phyloP scores from a whole-genome alignment of 2,888 invertebrate genomes.

The Protula sp. region DNA sequence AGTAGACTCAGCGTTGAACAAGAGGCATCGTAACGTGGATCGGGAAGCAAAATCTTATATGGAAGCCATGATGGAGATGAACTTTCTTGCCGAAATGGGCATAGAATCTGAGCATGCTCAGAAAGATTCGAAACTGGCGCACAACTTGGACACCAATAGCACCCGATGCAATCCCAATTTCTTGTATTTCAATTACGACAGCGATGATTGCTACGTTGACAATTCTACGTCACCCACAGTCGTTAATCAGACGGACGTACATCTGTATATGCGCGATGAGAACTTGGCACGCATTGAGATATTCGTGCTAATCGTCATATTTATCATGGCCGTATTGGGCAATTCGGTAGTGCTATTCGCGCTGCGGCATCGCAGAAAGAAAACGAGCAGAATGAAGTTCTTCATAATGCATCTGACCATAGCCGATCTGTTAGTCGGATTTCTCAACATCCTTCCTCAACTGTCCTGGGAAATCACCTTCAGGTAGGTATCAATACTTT shows the following conservation, averaged over 20 bases:
- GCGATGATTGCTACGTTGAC: not conserved
- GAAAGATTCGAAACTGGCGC: too few relatives aligned
- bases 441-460: slow-evolving; percentile 64
- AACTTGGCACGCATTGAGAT: slow-evolving; percentile 24
- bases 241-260: not conserved
- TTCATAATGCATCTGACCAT: slow-evolving; percentile 67
- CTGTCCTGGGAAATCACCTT: slow-evolving; percentile 35
- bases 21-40: too few relatives aligned
- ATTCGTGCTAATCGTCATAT: slow-evolving; percentile 33
- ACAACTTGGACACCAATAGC: too few relatives aligned
- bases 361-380: slow-evolving; percentile 50
- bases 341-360: slow-evolving; percentile 39
- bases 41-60: too few relatives aligned
- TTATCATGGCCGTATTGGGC: slow-evolving; percentile 38
- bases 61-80: too few relatives aligned
- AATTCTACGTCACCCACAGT: not conserved
- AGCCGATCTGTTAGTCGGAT: slow-evolving; percentile 66
- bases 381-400: slow-evolving; percentile 65
- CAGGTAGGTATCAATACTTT: not conserved
- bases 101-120: too few relatives aligned
- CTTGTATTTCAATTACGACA: not conserved
- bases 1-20: too few relatives aligned
- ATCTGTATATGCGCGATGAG: slow-evolving; percentile 1
- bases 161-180: too few relatives aligned
- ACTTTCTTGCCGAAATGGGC: too few relatives aligned